Conservation (phyloP, 1,140 invertebrate species). For the Plutomurus gul region DNA sequence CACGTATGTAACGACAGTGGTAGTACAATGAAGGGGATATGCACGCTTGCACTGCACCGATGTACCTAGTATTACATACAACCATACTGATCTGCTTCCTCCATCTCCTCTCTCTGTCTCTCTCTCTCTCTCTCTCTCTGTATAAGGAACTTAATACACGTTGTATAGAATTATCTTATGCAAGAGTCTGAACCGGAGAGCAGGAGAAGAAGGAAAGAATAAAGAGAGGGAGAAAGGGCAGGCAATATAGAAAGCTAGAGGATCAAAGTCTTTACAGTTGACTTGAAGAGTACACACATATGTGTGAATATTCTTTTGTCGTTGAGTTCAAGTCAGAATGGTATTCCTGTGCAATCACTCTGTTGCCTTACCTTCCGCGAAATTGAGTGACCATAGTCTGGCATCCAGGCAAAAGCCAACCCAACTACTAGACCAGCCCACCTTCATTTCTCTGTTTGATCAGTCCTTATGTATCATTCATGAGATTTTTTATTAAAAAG, state of each 20-base stretch:
- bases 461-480: conserved; percentile 33
- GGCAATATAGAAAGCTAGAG: conserved; percentile 20
- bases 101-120: background rate
- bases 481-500: conserved; percentile 34
- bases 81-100: too few species aligned
- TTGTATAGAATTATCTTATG: conserved; percentile 23
- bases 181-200: background rate
- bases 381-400: conserved; percentile 9
- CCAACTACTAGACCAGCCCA: background rate
- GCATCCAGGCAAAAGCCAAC: background rate
- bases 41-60: too few species aligned
- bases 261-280: conserved; percentile 38
- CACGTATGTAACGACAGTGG: too few species aligned
- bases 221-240: background rate
- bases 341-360: background rate
- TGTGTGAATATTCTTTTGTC: conserved; percentile 27
- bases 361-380: background rate
- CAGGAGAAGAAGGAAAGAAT: background rate
- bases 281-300: conserved; percentile 15
- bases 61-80: too few species aligned
- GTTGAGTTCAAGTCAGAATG: background rate
- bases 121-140: background rate
- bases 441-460: conserved; percentile 35
- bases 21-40: too few species aligned
- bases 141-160: background rate